Evolutionary conservation across 1,140 invertebrate genomes (phyloP).

Genomic region (Acromyrmex echinatior): DNA sequence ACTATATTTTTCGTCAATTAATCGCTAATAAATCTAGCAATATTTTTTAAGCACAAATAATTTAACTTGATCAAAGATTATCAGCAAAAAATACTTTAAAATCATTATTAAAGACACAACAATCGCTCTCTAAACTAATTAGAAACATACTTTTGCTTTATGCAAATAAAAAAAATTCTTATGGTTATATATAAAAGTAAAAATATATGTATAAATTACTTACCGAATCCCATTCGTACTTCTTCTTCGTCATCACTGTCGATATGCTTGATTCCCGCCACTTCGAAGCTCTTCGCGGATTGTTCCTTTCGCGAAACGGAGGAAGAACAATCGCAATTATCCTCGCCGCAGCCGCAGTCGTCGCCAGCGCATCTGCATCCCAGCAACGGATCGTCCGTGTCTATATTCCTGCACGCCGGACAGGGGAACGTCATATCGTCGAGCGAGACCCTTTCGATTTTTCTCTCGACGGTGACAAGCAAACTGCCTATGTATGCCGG

Average conservation of each 20-base stretch:
- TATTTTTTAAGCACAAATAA: neutral
- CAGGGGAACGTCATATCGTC: slow-evolving; percentile 89
- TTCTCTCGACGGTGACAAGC: slow-evolving; percentile 90
- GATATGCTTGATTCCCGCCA: slow-evolving; percentile 91
- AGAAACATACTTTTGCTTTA: neutral
- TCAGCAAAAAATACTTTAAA: neutral
- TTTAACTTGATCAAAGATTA: neutral
- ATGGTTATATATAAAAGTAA: neutral
- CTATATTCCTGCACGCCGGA: slow-evolving; percentile 87
- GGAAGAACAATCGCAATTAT: slow-evolving; percentile 74
- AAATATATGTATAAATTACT: slow-evolving; percentile 67
- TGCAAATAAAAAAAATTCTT: neutral
- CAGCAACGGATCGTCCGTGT: slow-evolving; percentile 85
- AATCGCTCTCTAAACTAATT: neutral
- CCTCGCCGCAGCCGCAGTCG: slow-evolving; percentile 77
- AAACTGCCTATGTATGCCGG: slow-evolving; percentile 89
- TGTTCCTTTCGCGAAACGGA: slow-evolving; percentile 76
- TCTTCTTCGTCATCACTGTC: slow-evolving; percentile 91
- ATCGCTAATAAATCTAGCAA: neutral
- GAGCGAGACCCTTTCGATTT: slow-evolving; percentile 89
- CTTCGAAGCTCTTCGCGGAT: slow-evolving; percentile 88
- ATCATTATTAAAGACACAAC: neutral
- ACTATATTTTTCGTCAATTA: neutral
- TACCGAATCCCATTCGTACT: slow-evolving; percentile 85
- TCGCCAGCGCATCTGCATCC: slow-evolving; percentile 83